Base-by-base conservation (phyloP, 2,888 invertebrate genomes). In the Xanthorhoe spadicearia region DNA sequence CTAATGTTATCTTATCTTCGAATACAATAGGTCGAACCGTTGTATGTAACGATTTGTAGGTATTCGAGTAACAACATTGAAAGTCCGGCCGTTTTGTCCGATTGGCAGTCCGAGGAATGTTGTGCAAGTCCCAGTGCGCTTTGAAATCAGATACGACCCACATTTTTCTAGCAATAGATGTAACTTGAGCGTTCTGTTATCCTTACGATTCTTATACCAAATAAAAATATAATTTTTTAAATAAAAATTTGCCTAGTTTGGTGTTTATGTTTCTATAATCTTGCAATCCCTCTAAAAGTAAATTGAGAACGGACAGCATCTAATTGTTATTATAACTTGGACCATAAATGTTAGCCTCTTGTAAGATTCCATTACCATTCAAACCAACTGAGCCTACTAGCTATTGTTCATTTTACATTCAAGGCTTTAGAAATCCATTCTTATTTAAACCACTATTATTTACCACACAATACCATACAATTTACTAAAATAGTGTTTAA, bases 71-170 rank as follows among this genome's bases (percentile, higher is more conserved):
- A 74, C 71, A 71, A 70, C 74, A 78, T 79, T 72, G 76, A 76
- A 79, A 79, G 78, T 78, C 70, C 64, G 71, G 66, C 72, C 72
- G 69, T 73, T 76, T 78, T 76, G 74, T 67, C 74, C 72, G 68
- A 77, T 76, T 75, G 77, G 72, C 80, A 75, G 75, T 73, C 71
- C 65, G 72, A 74, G 63, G 70, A 73, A 74, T 70, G 81, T 86
- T 84, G 82, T 86, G 87, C 83, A 85, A 85, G 82, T 84, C 81
- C 80, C 81, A 79, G 82, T 80, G 82, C 81, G 78, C 86, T 86
- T 88, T 89, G 90, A 87, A 88, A 89, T 88, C 81, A 78, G 85
- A 90, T 79, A 79, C 87, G 86, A 82, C 85, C 86, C 80, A 87
- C 89, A 89, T 90, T 88, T 86, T 89, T 88, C 86, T 85, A 83